These are phyloP conservation scores for Masnerella sp. DNA, from an alignment of 2,888 invertebrate genomes.

Conservation along the genomic window DNA sequence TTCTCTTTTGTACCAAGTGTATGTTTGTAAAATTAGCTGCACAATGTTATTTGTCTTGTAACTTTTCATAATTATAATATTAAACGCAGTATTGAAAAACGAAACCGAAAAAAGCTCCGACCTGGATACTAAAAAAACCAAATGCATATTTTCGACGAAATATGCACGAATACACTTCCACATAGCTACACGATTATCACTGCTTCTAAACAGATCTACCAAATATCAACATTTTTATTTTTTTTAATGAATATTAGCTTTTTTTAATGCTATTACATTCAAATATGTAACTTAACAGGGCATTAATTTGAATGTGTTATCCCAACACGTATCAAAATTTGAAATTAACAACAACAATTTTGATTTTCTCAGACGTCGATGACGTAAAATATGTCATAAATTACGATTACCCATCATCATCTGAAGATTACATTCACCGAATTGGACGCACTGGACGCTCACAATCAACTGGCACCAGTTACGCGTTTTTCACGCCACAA, in stretches of 20 bases:
- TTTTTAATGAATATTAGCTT: not conserved
- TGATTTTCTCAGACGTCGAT: slow-evolving; percentile 88
- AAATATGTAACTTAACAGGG: too few species aligned
- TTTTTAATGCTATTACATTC: slow-evolving; percentile 4
- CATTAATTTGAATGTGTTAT: slow-evolving; percentile 1
- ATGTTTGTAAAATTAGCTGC: slow-evolving; percentile 67
- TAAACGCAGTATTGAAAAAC: not conserved
- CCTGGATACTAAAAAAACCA: slow-evolving; percentile 35
- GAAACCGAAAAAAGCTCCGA: slow-evolving; percentile 26
- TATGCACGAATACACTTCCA: slow-evolving; percentile 19
- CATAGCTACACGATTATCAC: slow-evolving; percentile 16
- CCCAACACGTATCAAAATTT: too few species aligned
- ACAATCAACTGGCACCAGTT: slow-evolving; percentile 92
- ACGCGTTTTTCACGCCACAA: slow-evolving; percentile 95
- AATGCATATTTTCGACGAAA: slow-evolving; percentile 13
- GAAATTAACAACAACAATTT: not conserved
- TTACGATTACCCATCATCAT: slow-evolving; percentile 96
- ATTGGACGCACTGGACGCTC: slow-evolving; percentile 96
- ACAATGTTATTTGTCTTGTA: slow-evolving; percentile 63
- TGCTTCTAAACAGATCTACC: slow-evolving; percentile 3
- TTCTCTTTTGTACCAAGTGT: slow-evolving; percentile 47
- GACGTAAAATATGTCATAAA: slow-evolving; percentile 98
- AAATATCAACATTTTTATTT: not conserved
- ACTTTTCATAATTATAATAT: slow-evolving; percentile 41
- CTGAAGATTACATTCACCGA: slow-evolving; percentile 97